phyloP scores from a whole-genome alignment of 2,888 invertebrate species.

The Lithophane semibrunnea region DNA sequence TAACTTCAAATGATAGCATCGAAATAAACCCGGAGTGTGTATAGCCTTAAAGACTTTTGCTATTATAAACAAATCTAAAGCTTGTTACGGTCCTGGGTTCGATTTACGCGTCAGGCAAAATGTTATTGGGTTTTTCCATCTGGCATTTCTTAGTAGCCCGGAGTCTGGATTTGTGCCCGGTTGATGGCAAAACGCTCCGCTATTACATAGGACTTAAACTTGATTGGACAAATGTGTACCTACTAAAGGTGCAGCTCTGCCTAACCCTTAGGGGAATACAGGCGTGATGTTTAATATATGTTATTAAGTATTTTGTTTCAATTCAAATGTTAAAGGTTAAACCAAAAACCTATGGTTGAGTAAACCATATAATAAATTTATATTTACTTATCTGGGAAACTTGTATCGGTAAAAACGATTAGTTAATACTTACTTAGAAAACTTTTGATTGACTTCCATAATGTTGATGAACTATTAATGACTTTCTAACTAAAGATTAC shows the following conservation, averaged over 20 bases:
- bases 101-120: no score
- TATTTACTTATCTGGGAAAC: conserved; percentile 15
- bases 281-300: no score
- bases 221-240: no score
- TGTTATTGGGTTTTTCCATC: no score
- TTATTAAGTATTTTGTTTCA: background rate
- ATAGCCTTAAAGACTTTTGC: background rate
- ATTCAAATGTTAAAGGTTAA: background rate
- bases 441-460: conserved; percentile 45
- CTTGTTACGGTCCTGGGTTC: background rate
- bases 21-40: background rate
- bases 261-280: no score
- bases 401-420: conserved; percentile 44
- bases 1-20: background rate
- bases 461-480: conserved; percentile 50
- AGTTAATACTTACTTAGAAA: conserved; percentile 9
- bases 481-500: conserved; percentile 21
- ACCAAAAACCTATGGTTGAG: background rate
- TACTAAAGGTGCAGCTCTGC: no score
- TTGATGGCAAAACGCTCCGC: no score
- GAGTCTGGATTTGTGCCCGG: no score
- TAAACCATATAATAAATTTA: conserved; percentile 3
- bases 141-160: no score
- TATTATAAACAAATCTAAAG: background rate
- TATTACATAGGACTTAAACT: no score